Base-by-base conservation (phyloP, 2,797 vertebrate species). In the Chaetodon trifasciatus region DNA sequence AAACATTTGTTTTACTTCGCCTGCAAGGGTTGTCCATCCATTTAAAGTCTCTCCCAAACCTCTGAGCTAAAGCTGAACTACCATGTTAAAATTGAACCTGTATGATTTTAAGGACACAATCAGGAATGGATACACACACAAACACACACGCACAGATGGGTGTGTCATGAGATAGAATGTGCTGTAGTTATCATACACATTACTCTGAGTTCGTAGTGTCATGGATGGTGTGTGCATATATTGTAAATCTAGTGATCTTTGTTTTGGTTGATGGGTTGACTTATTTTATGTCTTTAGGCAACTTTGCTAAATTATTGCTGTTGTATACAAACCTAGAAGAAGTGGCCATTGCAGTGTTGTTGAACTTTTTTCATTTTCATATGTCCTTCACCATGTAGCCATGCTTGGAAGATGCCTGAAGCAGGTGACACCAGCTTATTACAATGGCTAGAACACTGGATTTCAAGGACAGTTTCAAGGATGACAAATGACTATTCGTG, bases 381-480 rank as follows among this genome's bases (percentile, higher is more conserved):
- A n/a, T 62, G 75, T 68, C 61, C 47, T 78, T 81, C 44, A 58
- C 13, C 63, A 47, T 46, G 8, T 55, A 16, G 24, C 15, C n/a
- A 55, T 52, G 23, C 61, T 61, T 17, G 0, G 11, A 65, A 67
- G 13, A 66, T 74, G 12, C 21, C 7, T 73, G 17, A 63, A 75
- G 49, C 60, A 49, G 6, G 68, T 23, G 50, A 80, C 12, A 55
- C 7, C 8, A 40, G 44, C 44, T 57, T 57, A 50, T 78, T 70
- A 66, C 39, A 70, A 42, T 40, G 8, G 4, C 42, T 58, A 8
- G 16, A 52, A 62, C 12, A 55, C 8, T 53, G 28, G 21, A 61
- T 61, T 68, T 84, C 56, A 87, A 82, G 62, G 76, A 75, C 63
- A 64, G 10, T 65, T 70, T 69, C 21, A 47, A 62, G 47, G 24